These are phyloP conservation scores for Temnothorax nylanderi DNA, from an alignment of 1,140 invertebrate genomes.

Conservation along the genomic window DNA sequence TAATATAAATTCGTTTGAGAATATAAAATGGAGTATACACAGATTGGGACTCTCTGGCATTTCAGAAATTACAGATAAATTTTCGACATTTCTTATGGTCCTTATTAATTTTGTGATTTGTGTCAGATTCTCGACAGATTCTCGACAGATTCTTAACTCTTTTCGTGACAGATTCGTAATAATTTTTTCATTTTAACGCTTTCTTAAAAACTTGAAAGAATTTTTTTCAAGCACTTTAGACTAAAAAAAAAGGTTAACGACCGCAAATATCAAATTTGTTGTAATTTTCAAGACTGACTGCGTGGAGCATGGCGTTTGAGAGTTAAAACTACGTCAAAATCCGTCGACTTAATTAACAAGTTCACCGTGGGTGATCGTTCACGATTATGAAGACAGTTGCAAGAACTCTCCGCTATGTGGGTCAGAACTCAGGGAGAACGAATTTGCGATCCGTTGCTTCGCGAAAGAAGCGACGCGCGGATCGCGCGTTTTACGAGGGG, in stretches of 20 bases:
- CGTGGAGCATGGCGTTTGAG: background rate
- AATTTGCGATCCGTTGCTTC: conserved; percentile 27
- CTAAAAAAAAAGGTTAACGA: background rate
- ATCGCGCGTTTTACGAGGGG: conserved; percentile 30
- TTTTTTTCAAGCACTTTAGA: background rate
- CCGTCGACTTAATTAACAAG: conserved; percentile 17
- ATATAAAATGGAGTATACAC: background rate
- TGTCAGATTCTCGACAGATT: background rate
- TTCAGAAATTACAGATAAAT: background rate
- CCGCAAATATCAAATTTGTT: background rate
- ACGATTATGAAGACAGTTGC: background rate
- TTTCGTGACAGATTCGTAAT: background rate
- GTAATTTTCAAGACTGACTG: background rate
- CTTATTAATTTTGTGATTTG: background rate
- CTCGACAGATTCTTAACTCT: background rate
- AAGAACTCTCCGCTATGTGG: conserved; percentile 14
- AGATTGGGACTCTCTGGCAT: background rate
- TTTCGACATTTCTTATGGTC: too few species aligned
- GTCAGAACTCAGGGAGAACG: background rate
- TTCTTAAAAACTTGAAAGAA: background rate
- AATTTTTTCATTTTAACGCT: background rate
- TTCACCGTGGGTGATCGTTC: conserved; percentile 3
- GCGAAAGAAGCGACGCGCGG: conserved; percentile 15
- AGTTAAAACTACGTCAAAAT: conserved; percentile 2
- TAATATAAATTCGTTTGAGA: background rate